A percentile compares a stretch with the other conserved stretches of the same genome.
Conservation (phyloP, 2,797 vertebrate genomes). For the Pseudopleuronectes americanus region DNA sequence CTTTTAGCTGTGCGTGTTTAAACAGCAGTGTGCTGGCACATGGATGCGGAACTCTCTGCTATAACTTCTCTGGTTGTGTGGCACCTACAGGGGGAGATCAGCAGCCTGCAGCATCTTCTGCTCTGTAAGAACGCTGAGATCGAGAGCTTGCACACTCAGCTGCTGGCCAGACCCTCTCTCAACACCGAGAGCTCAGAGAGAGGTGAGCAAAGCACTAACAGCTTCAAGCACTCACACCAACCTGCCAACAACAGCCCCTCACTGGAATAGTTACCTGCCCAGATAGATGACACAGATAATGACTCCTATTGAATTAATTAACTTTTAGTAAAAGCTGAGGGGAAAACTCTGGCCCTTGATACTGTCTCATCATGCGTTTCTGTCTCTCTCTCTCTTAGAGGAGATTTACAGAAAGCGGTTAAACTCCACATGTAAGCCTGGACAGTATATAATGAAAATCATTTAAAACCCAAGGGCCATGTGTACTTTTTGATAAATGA, state of each 20-base stretch:
- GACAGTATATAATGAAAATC: slow-evolving; percentile 53
- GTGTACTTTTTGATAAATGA: slow-evolving; percentile 36
- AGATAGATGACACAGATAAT: slow-evolving; percentile 43
- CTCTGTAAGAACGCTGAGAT: slow-evolving; percentile 93
- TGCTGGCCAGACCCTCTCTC: slow-evolving; percentile 84
- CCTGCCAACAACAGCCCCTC: slow-evolving; percentile 28
- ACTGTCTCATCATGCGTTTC: slow-evolving; percentile 63
- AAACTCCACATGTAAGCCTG: slow-evolving; percentile 88
- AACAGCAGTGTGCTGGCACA: slow-evolving; percentile 17
- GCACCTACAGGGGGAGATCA: slow-evolving; percentile 90
- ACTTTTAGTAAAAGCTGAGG: slow-evolving; percentile 25
- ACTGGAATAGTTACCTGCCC: slow-evolving; percentile 18
- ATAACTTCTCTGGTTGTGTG: slow-evolving; percentile 36
- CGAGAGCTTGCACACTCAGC: slow-evolving; percentile 90
- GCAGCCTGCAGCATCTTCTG: slow-evolving; percentile 91
- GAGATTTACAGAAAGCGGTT: slow-evolving; percentile 89
- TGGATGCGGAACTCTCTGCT: background rate
- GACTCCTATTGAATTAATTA: slow-evolving; percentile 43
- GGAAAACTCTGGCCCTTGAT: slow-evolving; percentile 28
- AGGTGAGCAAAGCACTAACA: slow-evolving; percentile 81
- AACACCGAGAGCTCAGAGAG: slow-evolving; percentile 86
- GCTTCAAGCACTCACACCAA: background rate
- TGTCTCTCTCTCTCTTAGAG: slow-evolving; percentile 77
- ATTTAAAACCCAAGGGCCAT: slow-evolving; percentile 52
- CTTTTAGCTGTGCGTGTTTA: slow-evolving; percentile 13